Evolutionary conservation across 2,113 vertebrate genomes (phyloP), one percentile per base, ranked within the genome.

Genomic region (Salvelinus fontinalis): DNA sequence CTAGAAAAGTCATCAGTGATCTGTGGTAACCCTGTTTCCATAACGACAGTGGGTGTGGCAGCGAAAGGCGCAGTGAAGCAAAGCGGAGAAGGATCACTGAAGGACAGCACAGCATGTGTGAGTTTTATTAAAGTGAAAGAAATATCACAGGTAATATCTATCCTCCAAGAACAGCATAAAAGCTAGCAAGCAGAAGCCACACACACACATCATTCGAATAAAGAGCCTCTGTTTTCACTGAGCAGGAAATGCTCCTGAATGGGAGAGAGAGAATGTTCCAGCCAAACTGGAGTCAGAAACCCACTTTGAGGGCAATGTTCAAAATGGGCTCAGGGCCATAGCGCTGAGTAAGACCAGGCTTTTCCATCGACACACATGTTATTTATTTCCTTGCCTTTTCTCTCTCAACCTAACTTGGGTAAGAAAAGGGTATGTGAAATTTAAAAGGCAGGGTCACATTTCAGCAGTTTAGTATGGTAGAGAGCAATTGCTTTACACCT

Each of bases 41-140:
- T 84, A 9, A 84, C n/a, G 3, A 90, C 78, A 0, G 81, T 83
- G 83, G 87, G 90, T 85, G 90, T 90, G 88, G 76, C 70, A 0
- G 44, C 48, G 60, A 24, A n/a, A 73, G 67, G 2, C 70, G 64
- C 9, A 84, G 74, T 1, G 79, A 79, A 79, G 72, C 64, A 54
- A 78, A 77, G 20, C 44, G 9, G 3, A 44, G 39, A 11, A 9
- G 39, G 39, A 44, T 44, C 39, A 44, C 39, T 12, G 39, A 44
- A 44, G 39, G 39, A 44, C 9, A 44, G 39, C 39, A 44, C 39
- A 44, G 39, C 39, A 9, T 39, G 39, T 39, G 39, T 39, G 39
- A 39, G 39, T 44, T 44, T 44, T 44, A 44, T 11, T 44, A 11
- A 44, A 44, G 39, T 65, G 67, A 74, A 31, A 76, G 49, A 67